phyloP scores from a whole-genome alignment of 2,888 invertebrate species.

The Macrostomum cliftonense region DNA sequence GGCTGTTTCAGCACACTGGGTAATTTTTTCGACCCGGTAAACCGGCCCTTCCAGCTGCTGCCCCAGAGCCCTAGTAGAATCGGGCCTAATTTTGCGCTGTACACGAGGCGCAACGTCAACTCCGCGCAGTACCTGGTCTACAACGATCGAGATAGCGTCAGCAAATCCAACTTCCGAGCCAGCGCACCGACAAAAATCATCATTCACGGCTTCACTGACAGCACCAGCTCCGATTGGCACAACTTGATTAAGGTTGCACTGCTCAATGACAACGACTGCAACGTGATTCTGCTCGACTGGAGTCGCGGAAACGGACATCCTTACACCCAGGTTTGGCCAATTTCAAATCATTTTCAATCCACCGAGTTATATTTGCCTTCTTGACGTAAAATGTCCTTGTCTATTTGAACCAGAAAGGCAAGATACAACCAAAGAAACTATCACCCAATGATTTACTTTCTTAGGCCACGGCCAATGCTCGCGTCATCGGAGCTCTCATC shows the following conservation, averaged over 20 bases:
- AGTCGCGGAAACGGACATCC: slow-evolving; percentile 19
- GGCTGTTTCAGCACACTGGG: slow-evolving; percentile 21
- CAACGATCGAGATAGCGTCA: slow-evolving; percentile 52
- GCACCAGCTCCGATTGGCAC: slow-evolving; percentile 76
- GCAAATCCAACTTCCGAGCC: slow-evolving; percentile 56
- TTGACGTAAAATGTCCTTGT: too few species aligned
- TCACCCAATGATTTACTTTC: slow-evolving; percentile 41
- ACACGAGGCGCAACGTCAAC: slow-evolving; percentile 35
- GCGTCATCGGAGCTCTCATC: slow-evolving; percentile 63
- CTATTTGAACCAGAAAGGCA: too few species aligned
- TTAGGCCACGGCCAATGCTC: slow-evolving; percentile 73
- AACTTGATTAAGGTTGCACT: slow-evolving; percentile 75
- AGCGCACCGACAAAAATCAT: slow-evolving; percentile 64
- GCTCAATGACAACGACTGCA: slow-evolving; percentile 45
- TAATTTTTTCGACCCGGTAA: slow-evolving; percentile 19
- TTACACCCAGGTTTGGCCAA: slow-evolving; percentile 3
- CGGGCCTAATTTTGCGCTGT: slow-evolving; percentile 60
- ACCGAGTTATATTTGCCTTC: too few species aligned
- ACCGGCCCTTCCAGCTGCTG: slow-evolving; percentile 8
- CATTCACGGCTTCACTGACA: slow-evolving; percentile 78
- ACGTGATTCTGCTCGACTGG: slow-evolving; percentile 22
- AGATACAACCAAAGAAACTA: too few species aligned
- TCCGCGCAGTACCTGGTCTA: slow-evolving; percentile 42
- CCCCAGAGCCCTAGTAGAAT: slow-evolving; percentile 36
- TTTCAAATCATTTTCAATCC: too few species aligned